Evolutionary conservation across 2,888 invertebrate genomes (phyloP).

Genomic region (Nebria brevicollis): DNA sequence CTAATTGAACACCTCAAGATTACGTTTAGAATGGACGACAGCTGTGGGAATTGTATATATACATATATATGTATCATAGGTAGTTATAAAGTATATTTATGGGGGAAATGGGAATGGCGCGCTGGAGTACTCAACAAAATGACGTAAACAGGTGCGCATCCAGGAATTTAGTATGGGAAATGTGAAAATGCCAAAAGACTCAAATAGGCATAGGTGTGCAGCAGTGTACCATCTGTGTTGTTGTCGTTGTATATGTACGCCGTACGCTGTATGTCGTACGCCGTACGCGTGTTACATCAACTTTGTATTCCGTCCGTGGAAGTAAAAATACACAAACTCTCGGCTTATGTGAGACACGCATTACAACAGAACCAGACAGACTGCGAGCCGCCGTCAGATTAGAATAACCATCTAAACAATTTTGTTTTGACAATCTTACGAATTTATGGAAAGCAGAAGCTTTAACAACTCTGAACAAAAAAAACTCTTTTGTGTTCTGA

Average conservation of each 20-base stretch:
- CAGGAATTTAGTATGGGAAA: conserved; percentile 17
- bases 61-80: neutral
- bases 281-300: neutral
- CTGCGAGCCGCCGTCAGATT: neutral
- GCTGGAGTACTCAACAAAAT: neutral
- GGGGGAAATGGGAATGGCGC: conserved; percentile 10
- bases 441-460: neutral
- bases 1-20: conserved; percentile 16
- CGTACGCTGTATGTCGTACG: too few relatives aligned
- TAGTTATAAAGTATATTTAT: conserved; percentile 14
- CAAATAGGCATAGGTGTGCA: too few relatives aligned
- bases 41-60: neutral
- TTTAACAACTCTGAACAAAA: neutral
- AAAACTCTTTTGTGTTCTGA: neutral
- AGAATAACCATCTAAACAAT: conserved; percentile 1
- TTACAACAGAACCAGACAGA: neutral
- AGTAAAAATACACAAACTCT: neutral
- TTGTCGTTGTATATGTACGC: neutral
- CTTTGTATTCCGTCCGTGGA: neutral
- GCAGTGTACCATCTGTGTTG: neutral
- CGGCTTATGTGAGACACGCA: neutral
- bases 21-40: neutral
- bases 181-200: conserved; percentile 23
- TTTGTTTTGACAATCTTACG: neutral
- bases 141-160: conserved; percentile 35